A percentile compares a stretch with the other conserved stretches of the same genome.
These are phyloP conservation scores for Neocloeon triangulifer DNA, from an alignment of 1,140 invertebrate species.

Conservation along the genomic window DNA sequence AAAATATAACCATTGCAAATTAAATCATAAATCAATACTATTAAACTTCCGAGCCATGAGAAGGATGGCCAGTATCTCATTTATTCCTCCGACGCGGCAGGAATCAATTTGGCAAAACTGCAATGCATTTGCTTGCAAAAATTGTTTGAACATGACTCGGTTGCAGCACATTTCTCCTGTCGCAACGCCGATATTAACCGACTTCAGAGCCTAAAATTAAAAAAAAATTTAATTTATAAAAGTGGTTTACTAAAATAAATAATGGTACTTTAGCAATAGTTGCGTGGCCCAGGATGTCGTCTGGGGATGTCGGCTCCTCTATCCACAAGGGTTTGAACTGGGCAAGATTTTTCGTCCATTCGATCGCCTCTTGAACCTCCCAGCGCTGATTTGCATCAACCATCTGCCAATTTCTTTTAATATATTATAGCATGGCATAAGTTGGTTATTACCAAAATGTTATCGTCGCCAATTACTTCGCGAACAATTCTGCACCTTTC, in stretches of 20 bases:
- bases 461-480: slow-evolving; percentile 50
- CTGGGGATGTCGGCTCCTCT: slow-evolving; percentile 81
- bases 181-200: slow-evolving; percentile 58
- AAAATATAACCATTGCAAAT: background rate
- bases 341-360: slow-evolving; percentile 59
- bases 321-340: slow-evolving; percentile 66
- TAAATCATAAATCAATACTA: slow-evolving; percentile 28
- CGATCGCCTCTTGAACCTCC: slow-evolving; percentile 63
- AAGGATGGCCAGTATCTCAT: slow-evolving; percentile 71
- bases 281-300: slow-evolving; percentile 69
- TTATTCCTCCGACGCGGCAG: slow-evolving; percentile 65
- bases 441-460: slow-evolving; percentile 30
- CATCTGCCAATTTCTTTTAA: slow-evolving; percentile 29
- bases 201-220: slow-evolving; percentile 29
- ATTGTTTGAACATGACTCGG: slow-evolving; percentile 79
- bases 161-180: slow-evolving; percentile 84
- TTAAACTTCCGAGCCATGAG: slow-evolving; percentile 61
- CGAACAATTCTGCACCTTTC: slow-evolving; percentile 43
- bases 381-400: slow-evolving; percentile 83
- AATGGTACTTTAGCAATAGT: slow-evolving; percentile 39
- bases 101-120: slow-evolving; percentile 82
- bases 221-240: background rate
- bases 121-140: slow-evolving; percentile 52
- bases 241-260: background rate
- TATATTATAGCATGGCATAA: background rate